Conservation (phyloP, 2,888 invertebrate genomes). For the Tinea trinotella region DNA sequence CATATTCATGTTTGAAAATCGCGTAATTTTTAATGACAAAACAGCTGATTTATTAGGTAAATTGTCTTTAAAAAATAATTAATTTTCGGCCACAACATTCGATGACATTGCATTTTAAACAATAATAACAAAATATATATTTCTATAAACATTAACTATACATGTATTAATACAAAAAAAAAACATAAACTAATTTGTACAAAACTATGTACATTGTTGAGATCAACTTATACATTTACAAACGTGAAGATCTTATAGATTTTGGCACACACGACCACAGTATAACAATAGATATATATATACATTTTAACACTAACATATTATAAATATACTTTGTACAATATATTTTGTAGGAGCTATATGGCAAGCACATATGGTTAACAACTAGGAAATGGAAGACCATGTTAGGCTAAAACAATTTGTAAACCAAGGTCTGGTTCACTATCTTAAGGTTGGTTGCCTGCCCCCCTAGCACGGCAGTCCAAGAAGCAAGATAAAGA, state of each 20-base stretch:
- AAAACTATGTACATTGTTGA: constrained; percentile 33
- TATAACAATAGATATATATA: constrained; percentile 5
- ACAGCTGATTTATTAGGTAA: background rate
- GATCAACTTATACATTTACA: constrained; percentile 59
- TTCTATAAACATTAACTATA: background rate
- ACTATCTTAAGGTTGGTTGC: too few species aligned
- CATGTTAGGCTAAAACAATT: background rate
- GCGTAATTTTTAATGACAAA: background rate
- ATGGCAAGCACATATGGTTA: constrained; percentile 37
- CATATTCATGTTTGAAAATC: too few species aligned
- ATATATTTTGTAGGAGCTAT: constrained; percentile 25
- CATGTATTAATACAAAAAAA: background rate
- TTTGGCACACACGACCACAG: constrained; percentile 68
- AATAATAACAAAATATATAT: background rate
- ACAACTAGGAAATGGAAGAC: too few species aligned
- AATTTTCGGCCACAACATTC: too few species aligned
- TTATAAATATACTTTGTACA: constrained; percentile 8
- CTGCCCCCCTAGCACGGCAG: too few species aligned
- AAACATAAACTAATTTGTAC: background rate
- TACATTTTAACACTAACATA: background rate
- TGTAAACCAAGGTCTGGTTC: too few species aligned
- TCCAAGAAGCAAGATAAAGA: too few species aligned
- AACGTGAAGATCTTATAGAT: constrained; percentile 60
- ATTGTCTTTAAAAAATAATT: background rate
- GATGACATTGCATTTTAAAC: too few species aligned